Conservation (phyloP, 2,888 invertebrate genomes). For the Mermis nigrescens region DNA sequence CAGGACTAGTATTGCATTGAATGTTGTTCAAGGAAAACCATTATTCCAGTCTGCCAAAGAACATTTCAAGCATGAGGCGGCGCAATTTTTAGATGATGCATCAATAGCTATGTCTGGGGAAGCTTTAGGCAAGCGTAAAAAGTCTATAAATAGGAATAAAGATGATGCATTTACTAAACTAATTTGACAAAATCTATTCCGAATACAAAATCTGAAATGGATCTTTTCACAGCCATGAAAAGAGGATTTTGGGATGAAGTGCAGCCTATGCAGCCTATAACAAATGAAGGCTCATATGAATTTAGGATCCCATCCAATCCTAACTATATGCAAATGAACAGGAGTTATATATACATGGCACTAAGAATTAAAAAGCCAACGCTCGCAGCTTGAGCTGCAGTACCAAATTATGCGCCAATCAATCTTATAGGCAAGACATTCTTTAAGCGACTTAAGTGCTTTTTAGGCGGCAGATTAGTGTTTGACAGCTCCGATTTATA, state of each 20-base stretch:
- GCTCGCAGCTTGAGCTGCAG: neutral
- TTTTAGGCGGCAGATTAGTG: constrained; percentile 6
- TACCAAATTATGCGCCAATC: constrained; percentile 2
- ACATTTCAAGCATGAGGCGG: neutral
- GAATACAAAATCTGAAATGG: neutral
- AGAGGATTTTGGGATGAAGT: constrained; percentile 5
- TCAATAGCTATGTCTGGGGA: too few relatives aligned
- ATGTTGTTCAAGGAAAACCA: neutral
- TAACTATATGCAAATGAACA: neutral
- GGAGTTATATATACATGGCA: constrained; percentile 4
- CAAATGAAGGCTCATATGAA: constrained; percentile 7
- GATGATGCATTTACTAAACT: too few relatives aligned
- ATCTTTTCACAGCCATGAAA: constrained; percentile 2
- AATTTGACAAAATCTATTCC: neutral
- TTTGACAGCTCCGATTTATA: constrained; percentile 7
- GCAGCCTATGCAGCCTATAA: neutral
- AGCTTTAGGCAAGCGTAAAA: too few relatives aligned
- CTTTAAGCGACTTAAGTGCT: constrained; percentile 7
- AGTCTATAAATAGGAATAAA: too few relatives aligned
- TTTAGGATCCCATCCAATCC: constrained; percentile 5
- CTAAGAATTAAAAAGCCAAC: neutral
- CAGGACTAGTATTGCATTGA: neutral
- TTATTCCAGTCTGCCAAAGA: neutral
- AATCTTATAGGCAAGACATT: constrained; percentile 6
- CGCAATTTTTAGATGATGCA: neutral